A percentile compares a stretch with the other conserved stretches of the same genome.
Evolutionary conservation across 53 echinoderm and acorn worm species (phyloP).

Genomic region (Zoroaster sp.): DNA sequence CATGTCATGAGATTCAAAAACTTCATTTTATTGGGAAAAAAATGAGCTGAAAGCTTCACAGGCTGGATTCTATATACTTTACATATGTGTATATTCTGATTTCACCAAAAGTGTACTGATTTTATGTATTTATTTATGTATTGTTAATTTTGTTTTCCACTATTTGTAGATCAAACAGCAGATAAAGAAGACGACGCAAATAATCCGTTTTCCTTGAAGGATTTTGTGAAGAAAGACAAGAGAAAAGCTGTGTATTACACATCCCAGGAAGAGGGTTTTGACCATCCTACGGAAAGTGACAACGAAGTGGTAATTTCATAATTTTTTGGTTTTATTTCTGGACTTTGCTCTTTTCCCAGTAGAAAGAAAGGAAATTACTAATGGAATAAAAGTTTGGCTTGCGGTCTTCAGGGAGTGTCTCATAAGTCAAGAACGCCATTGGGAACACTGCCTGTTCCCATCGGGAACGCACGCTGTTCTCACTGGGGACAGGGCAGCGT

Average conservation of each 20-base stretch:
- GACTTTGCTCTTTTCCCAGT: not conserved
- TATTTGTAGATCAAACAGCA: conserved; percentile 36
- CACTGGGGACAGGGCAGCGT: too few species aligned
- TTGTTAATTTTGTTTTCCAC: too few species aligned
- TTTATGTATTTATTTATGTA: not conserved
- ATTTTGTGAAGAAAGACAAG: conserved; percentile 91
- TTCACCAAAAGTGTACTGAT: too few species aligned
- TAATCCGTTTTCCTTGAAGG: conserved; percentile 91
- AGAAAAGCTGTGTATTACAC: conserved; percentile 79
- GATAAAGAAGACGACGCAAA: conserved; percentile 52
- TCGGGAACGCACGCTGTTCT: too few species aligned
- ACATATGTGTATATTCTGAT: too few species aligned
- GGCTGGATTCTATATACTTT: too few species aligned
- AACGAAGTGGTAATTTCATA: conserved; percentile 29
- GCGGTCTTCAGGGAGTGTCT: too few species aligned
- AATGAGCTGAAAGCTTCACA: not conserved
- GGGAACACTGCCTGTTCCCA: too few species aligned
- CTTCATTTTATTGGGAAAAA: too few species aligned
- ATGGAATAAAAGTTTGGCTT: too few species aligned
- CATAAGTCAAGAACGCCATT: too few species aligned
- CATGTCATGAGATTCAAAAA: too few species aligned
- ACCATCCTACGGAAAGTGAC: not conserved
- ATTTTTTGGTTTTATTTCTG: not conserved
- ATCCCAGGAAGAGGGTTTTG: conserved; percentile 52
- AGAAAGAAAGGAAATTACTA: not conserved